These are phyloP conservation scores for Pachyseris speciosa DNA, from an alignment of 64 coral and sea anemone species.

Conservation along the genomic window DNA sequence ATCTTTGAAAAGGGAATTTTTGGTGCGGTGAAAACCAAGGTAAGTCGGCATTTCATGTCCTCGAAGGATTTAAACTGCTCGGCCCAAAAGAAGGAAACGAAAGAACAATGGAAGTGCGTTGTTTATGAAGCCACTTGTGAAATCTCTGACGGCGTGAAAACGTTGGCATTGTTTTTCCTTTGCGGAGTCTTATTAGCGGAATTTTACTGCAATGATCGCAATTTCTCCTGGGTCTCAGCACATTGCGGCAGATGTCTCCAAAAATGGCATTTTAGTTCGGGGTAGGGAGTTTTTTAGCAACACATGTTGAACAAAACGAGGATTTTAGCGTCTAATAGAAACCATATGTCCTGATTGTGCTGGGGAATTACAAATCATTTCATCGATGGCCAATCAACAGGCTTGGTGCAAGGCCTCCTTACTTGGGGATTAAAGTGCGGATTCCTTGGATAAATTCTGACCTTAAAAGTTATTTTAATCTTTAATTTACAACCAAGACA, in stretches of 20 bases:
- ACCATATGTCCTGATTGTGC: conserved; percentile 2
- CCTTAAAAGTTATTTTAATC: neutral
- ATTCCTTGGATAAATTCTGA: neutral
- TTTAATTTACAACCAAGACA: neutral
- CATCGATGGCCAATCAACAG: neutral
- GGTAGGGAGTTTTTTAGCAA: conserved; percentile 41
- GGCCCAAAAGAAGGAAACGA: neutral
- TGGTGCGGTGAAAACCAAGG: neutral
- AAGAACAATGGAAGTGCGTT: neutral
- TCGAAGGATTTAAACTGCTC: neutral
- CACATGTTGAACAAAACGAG: conserved; percentile 23
- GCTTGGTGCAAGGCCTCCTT: neutral
- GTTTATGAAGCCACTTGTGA: neutral
- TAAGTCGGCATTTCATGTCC: neutral
- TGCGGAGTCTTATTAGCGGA: neutral
- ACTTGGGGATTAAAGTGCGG: neutral
- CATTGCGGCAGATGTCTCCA: neutral
- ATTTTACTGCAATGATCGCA: neutral
- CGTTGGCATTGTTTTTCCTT: neutral
- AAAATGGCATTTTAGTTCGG: conserved; percentile 23
- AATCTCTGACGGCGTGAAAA: neutral
- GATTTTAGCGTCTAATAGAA: conserved; percentile 40
- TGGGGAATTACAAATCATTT: conserved; percentile 4
- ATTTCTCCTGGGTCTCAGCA: neutral
- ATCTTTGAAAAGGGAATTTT: neutral